Evolutionary conservation across 2,113 vertebrate genomes (phyloP).

Genomic region (Lagopus leucura): DNA sequence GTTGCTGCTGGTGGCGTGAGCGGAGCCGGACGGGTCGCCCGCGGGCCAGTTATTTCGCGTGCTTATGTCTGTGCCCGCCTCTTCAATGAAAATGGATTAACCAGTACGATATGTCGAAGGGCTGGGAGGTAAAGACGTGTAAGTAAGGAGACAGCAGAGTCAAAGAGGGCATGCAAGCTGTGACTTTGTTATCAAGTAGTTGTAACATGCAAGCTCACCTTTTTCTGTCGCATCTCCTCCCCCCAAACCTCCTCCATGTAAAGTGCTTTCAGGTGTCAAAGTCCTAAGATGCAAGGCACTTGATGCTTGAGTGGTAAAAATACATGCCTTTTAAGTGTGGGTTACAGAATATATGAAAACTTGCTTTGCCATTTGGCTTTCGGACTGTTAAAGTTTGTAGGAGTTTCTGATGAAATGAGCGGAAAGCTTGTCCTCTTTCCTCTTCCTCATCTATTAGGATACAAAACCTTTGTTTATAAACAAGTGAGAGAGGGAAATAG

Average conservation of each 20-base stretch:
- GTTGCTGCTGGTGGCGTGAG: not conserved
- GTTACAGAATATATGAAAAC: not conserved
- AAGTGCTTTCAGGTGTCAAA: not conserved
- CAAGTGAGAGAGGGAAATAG: not conserved
- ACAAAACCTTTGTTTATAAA: not conserved
- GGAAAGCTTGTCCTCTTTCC: not conserved
- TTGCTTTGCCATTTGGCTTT: not conserved
- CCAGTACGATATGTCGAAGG: not conserved
- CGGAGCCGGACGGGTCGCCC: not conserved
- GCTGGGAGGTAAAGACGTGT: fast-evolving
- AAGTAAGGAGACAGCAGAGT: not conserved
- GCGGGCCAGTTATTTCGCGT: not conserved
- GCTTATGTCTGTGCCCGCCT: not conserved
- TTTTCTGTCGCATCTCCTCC: not conserved
- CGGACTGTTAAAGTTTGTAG: not conserved
- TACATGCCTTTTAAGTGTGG: not conserved
- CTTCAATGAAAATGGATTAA: fast-evolving
- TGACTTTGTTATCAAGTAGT: not conserved
- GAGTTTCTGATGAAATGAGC: not conserved
- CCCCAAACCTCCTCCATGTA: fast-evolving
- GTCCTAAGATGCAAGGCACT: not conserved
- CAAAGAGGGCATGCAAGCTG: fast-evolving
- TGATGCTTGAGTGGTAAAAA: not conserved
- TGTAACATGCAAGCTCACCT: not conserved
- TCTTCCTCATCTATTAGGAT: fast-evolving